These are phyloP conservation scores for Halictus rubicundus DNA, from an alignment of 1,140 invertebrate species.

Conservation along the genomic window DNA sequence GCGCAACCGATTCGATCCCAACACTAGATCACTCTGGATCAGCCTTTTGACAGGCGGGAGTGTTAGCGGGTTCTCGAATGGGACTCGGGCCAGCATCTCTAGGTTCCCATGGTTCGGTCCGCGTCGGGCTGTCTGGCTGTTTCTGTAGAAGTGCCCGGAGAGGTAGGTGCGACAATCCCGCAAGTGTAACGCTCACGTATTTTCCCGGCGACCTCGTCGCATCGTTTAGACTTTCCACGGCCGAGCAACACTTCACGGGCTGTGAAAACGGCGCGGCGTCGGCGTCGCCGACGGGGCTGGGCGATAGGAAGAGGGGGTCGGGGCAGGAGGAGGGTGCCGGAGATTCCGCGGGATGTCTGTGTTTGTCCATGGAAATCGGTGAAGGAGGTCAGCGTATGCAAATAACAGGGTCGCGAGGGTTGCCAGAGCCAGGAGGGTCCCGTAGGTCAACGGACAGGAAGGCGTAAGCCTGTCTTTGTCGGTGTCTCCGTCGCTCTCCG, in stretches of 20 bases:
- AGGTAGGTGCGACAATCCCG: not conserved
- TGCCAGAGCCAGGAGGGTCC: slow-evolving; percentile 67
- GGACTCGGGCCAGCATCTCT: no score
- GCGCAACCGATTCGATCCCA: no score
- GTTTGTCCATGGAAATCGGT: slow-evolving; percentile 72
- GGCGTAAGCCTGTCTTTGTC: slow-evolving; percentile 34
- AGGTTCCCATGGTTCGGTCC: no score
- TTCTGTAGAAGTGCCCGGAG: no score
- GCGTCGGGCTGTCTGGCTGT: no score
- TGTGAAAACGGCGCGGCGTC: slow-evolving; percentile 8
- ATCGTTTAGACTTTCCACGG: slow-evolving; percentile 28
- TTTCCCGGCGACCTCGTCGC: not conserved
- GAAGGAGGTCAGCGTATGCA: slow-evolving; percentile 75
- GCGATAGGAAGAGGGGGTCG: slow-evolving; percentile 5
- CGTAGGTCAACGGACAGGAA: slow-evolving; percentile 71
- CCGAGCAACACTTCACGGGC: slow-evolving; percentile 20
- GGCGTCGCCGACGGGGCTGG: not conserved
- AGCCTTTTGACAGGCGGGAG: no score
- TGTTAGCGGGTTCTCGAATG: no score
- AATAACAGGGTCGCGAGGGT: slow-evolving; percentile 71
- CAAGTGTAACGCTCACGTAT: not conserved
- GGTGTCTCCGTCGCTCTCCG: not conserved
- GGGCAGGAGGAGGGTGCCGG: slow-evolving; percentile 17
- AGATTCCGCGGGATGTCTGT: slow-evolving; percentile 63
- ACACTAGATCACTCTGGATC: no score